Evolutionary conservation across 1,140 invertebrate genomes (phyloP).

Genomic region (Pristionchus pacificus): DNA sequence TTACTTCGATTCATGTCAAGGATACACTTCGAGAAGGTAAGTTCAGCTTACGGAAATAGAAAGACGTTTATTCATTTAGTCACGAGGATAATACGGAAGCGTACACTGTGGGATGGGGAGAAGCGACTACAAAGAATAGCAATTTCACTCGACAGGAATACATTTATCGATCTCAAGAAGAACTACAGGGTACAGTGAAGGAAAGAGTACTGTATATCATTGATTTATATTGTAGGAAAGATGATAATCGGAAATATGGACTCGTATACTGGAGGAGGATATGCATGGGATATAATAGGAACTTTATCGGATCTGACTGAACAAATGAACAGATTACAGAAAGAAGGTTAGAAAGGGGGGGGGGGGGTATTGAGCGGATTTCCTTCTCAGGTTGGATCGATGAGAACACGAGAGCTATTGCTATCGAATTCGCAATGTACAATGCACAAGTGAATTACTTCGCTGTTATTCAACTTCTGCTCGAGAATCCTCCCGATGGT

Average conservation of each 20-base stretch:
- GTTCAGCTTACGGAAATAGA: conserved; percentile 45
- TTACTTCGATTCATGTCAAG: conserved; percentile 44
- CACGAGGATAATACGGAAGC: conserved; percentile 31
- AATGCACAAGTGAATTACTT: conserved; percentile 60
- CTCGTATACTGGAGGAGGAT: conserved; percentile 65
- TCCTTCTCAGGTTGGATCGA: background rate
- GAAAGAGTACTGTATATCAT: background rate
- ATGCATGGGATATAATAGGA: conserved; percentile 62
- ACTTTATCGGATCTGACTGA: conserved; percentile 52
- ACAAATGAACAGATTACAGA: conserved; percentile 58
- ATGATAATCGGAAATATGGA: conserved; percentile 49
- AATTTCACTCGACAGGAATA: conserved; percentile 56
- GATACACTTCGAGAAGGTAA: conserved; percentile 2
- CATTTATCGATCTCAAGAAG: conserved; percentile 52
- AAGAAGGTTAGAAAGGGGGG: conserved; percentile 63
- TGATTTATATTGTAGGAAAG: background rate
- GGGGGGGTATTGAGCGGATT: background rate
- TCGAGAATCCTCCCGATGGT: conserved; percentile 40
- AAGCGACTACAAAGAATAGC: conserved; percentile 24
- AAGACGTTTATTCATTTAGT: conserved; percentile 47
- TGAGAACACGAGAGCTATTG: conserved; percentile 63
- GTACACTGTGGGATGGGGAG: conserved; percentile 28
- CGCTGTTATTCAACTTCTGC: conserved; percentile 31
- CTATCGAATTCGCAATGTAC: conserved; percentile 65
- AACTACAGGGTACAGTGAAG: conserved; percentile 55